Percentiles rank a stretch among this genome's conserved stretches.
These are phyloP conservation scores for Drosophila bocqueti DNA, from an alignment of 1,140 invertebrate species.

Conservation along the genomic window DNA sequence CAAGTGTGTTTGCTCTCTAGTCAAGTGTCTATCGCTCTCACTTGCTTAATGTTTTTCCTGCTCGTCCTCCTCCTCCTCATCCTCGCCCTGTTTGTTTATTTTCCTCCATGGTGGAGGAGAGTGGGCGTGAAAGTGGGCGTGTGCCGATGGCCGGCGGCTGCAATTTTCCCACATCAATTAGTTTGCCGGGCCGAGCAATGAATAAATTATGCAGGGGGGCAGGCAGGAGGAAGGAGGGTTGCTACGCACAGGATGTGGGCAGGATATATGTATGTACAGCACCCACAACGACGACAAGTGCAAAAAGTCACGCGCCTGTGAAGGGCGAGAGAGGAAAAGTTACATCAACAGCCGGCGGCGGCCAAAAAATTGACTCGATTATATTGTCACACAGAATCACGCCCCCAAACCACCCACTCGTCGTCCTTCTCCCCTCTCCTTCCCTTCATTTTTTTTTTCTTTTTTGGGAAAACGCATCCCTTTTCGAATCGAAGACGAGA, in stretches of 20 bases:
- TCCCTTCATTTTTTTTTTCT: not conserved
- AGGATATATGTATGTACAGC: constrained; percentile 3
- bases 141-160: constrained; percentile 56
- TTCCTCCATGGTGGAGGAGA: not conserved
- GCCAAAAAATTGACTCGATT: constrained; percentile 83
- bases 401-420: constrained; percentile 18
- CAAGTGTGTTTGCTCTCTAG: constrained; percentile 39
- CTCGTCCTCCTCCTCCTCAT: not conserved
- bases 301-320: constrained; percentile 82
- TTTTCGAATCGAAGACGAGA: constrained; percentile 37
- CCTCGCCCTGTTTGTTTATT: constrained; percentile 30
- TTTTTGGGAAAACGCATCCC: constrained; percentile 27
- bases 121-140: constrained; percentile 38
- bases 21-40: constrained; percentile 29
- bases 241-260: not conserved
- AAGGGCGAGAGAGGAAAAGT: constrained; percentile 61
- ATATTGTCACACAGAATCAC: constrained; percentile 65
- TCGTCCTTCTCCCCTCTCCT: not conserved
- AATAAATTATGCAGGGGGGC: constrained; percentile 74
- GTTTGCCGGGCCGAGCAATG: constrained; percentile 73
- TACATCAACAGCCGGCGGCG: constrained; percentile 75
- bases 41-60: constrained; percentile 22
- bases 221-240: not conserved
- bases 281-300: constrained; percentile 70
- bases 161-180: constrained; percentile 84